Evolutionary conservation across 2,797 vertebrate genomes (phyloP).

Genomic region (Halcyon chelicuti): DNA sequence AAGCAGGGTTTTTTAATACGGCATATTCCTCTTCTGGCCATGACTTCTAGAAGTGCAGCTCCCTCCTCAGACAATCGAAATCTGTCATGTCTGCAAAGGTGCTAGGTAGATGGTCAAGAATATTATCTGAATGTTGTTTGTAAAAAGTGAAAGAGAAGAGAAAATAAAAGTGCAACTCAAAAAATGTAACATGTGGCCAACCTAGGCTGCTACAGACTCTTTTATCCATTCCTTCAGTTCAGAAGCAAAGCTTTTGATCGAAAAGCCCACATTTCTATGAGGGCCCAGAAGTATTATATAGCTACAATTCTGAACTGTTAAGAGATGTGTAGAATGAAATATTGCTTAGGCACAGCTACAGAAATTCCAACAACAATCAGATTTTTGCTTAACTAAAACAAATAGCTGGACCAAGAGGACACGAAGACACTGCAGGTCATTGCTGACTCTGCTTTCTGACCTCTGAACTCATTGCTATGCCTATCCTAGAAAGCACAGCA

Average conservation of each 20-base stretch:
- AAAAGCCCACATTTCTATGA: too few relatives aligned
- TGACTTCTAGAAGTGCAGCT: not conserved
- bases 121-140: not conserved
- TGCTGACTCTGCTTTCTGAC: not conserved
- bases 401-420: not conserved
- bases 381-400: not conserved
- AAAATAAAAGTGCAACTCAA: not conserved
- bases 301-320: not conserved
- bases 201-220: not conserved
- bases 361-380: not conserved
- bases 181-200: not conserved
- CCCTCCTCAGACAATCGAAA: not conserved
- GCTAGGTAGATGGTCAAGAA: not conserved
- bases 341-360: not conserved
- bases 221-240: not conserved
- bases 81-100: not conserved
- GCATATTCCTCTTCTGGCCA: not conserved
- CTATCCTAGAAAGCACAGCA: not conserved
- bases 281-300: not conserved
- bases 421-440: not conserved
- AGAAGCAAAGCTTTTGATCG: not conserved
- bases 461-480: not conserved
- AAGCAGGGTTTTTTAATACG: fast-evolving
- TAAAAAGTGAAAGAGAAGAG: not conserved
- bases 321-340: not conserved